Evolutionary conservation across 2,888 invertebrate species (phyloP).

Genomic region (Heliothis peltigera): DNA sequence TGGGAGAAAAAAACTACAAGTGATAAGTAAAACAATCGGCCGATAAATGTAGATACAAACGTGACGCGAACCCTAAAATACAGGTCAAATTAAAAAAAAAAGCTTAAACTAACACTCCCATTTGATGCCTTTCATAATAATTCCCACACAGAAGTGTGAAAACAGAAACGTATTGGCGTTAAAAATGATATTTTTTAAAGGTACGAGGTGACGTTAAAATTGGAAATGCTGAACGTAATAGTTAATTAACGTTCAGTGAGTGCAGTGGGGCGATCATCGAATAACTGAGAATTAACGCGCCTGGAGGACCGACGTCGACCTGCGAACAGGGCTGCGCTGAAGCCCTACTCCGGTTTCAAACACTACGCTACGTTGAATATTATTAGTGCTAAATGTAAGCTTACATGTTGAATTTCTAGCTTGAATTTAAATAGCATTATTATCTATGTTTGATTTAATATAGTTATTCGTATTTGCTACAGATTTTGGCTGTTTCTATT

Average conservation of each 20-base stretch:
- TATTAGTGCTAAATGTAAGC: slow-evolving; percentile 19
- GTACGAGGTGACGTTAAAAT: slow-evolving; percentile 48
- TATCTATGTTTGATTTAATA: neutral
- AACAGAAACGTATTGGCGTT: slow-evolving; percentile 43
- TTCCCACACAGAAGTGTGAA: slow-evolving; percentile 32
- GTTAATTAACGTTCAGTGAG: slow-evolving; percentile 72
- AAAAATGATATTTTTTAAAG: slow-evolving; percentile 43
- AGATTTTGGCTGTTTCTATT: neutral
- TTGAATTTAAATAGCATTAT: neutral
- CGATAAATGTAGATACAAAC: neutral
- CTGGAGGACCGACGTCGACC: slow-evolving; percentile 56
- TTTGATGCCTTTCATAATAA: slow-evolving; percentile 4
- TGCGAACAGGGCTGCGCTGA: slow-evolving; percentile 52
- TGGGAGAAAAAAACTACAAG: too few species aligned
- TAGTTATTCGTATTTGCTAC: too few species aligned
- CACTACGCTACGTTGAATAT: slow-evolving; percentile 21
- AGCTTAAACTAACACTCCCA: neutral
- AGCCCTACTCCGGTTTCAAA: slow-evolving; percentile 27
- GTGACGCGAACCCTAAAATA: too few species aligned
- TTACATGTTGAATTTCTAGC: slow-evolving; percentile 6
- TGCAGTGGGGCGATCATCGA: slow-evolving; percentile 64
- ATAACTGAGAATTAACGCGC: slow-evolving; percentile 70
- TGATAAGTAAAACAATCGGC: neutral
- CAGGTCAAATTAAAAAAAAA: neutral
- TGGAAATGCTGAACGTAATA: slow-evolving; percentile 62